Base-by-base conservation (phyloP, 2,888 invertebrate genomes). In the Athripsodes cinereus region DNA sequence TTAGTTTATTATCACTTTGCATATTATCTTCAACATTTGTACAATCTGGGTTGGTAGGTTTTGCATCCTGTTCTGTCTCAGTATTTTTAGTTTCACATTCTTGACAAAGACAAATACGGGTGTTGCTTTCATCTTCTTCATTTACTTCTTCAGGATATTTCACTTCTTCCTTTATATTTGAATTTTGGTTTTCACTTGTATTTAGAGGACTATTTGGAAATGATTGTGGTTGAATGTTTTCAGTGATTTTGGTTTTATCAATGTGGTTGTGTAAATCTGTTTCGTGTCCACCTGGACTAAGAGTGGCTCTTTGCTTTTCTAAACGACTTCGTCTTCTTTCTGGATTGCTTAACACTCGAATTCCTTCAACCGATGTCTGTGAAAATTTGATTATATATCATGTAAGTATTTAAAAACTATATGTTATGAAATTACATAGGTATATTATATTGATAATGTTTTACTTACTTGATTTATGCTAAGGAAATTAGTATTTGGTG, bases 281-380 rank as follows among this genome's bases (percentile, higher is more conserved):
- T 40, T 40, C 40, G 57, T 78, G 58, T 2, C 46, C 60, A 6
- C 62, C 59, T 3, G 63, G 63, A 51, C 63, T 63, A 13, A 63
- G 44, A 8, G 60, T 63, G 3, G 61, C 63, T 22, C 58, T 72
- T 59, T 79, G 78, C 59, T 78, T 78, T 63, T 78, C 77, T 59
- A 78, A 60, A 26, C 74, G 70, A 0, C 78, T 75, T 1, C 78
- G 68, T 11, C 74, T 68, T 52, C 72, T 74, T n/a, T 76, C 78
- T 13, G 59, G 61, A 31, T 63, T 63, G 8, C 22, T 61, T n/a
- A 61, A 21, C 1, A 61, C 63, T 47, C 59, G 40, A 1, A 63
- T 55, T 19, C 59, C 59, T 50, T 62, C 62, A 5, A 59, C 19
- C n/a, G 54, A 22, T 10, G 55, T 31, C 62, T 62, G 52, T n/a